Base-by-base conservation (phyloP, 2,797 vertebrate species). In the Poliocrania exsul region DNA sequence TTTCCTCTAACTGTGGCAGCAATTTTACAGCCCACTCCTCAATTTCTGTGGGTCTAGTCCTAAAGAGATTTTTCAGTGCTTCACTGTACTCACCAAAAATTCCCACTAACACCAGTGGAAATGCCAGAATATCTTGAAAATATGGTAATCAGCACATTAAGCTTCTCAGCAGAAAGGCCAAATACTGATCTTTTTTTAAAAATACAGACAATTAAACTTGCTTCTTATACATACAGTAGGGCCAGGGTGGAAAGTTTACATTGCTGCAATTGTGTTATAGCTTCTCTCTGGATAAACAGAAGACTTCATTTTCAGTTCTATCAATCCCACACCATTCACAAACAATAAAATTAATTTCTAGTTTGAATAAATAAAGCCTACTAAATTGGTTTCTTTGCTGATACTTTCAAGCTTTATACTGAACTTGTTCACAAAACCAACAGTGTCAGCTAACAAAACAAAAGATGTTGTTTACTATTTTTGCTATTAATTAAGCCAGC, bases 321-420 rank as follows among this genome's bases (percentile, higher is more conserved):
- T 89, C 89, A 86, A 69, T 46, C 62, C 51, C 82, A 89, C 44
- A 56, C 25, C 31, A 74, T 72, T 90, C 44, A 72, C 93, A 96
- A 97, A 93, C 79, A 92, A 93, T 86, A 91, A 86, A 93, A 95
- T 89, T 94, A 92, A 91, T 91, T 94, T 94, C 84, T 56, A 46
- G 47, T 83, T 92, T 94, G 79, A 96, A 95, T 91, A 94, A 95
- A 93, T 87, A 95, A 93, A 85, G 38, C 38, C 62, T 57, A 51
- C 42, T 69, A 83, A 94, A 93, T 83, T 79, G 50, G 38, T 83
- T 95, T 58, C 42, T 93, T 77, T 92, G 81, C 75, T 81, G 93
- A 35, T 57, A 37, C 53, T 89, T 73, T 62, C 51, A 75, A 86
- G 58, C 24, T 75, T 85, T 89, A 47, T 82, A n/a, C 40, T 86